Conservation (phyloP, 2,797 vertebrate species). For the Spinibarbus caldwelli region DNA sequence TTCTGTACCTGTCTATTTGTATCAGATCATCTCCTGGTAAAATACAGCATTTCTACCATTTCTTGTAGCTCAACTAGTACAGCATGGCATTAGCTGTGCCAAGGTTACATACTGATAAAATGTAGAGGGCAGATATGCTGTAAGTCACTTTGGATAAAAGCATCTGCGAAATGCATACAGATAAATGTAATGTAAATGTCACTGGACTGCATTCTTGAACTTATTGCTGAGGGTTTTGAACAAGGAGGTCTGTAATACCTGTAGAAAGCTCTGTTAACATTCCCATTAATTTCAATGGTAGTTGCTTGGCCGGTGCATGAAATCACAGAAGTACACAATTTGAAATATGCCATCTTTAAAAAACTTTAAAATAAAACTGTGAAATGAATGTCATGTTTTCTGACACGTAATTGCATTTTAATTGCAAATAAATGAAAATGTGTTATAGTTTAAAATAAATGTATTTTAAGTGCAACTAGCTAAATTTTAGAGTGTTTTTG, state of each 20-base stretch:
- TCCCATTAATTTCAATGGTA: not conserved
- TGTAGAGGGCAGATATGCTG: not conserved
- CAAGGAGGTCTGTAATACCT: not conserved
- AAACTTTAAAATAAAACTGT: not conserved
- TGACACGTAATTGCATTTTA: not conserved
- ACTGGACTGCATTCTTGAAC: no score
- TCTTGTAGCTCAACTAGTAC: not conserved
- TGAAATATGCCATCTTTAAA: not conserved
- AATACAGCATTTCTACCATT: not conserved
- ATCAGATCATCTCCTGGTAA: slow-evolving; percentile 21
- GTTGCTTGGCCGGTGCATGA: not conserved
- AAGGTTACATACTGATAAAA: not conserved
- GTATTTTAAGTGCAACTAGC: not conserved
- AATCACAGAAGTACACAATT: not conserved
- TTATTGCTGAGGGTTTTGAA: not conserved
- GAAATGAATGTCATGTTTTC: not conserved
- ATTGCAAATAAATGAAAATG: not conserved
- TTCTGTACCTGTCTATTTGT: slow-evolving; percentile 25
- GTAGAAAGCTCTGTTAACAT: not conserved
- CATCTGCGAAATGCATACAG: not conserved
- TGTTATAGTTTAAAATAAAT: not conserved
- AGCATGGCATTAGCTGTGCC: not conserved
- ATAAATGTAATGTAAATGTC: slow-evolving; percentile 21
- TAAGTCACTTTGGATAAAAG: slow-evolving; percentile 24
- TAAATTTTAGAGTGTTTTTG: not conserved